These are phyloP conservation scores for Cryptocephalus primarius DNA, from an alignment of 2,888 invertebrate genomes.

Conservation along the genomic window DNA sequence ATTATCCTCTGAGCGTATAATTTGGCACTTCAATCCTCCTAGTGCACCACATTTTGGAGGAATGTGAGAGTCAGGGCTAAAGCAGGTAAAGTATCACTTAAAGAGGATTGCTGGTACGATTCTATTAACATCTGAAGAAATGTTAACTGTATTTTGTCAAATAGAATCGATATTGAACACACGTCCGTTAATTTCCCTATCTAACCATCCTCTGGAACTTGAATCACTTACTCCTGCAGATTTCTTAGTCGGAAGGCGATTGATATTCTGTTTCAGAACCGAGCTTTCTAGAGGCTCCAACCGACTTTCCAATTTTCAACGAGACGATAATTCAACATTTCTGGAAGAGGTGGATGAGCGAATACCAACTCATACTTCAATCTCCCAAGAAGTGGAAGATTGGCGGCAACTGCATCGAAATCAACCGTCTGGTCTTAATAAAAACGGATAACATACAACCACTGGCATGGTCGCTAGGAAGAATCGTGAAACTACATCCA, in stretches of 20 bases:
- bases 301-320: neutral
- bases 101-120: neutral
- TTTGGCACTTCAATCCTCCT: neutral
- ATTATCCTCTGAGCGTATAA: too few species aligned
- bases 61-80: neutral
- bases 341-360: constrained; percentile 1
- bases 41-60: neutral
- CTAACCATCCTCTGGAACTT: neutral
- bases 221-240: neutral
- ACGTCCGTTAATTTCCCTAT: neutral
- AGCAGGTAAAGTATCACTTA: neutral
- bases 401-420: neutral
- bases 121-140: neutral
- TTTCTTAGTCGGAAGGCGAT: constrained; percentile 1
- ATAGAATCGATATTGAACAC: constrained; percentile 1
- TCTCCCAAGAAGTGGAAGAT: neutral
- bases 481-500: too few species aligned
- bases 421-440: neutral
- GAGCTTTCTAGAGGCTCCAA: neutral
- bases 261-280: neutral
- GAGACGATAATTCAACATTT: neutral
- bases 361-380: neutral
- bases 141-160: neutral
- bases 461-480: too few species aligned
- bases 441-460: too few species aligned